These are phyloP conservation scores for Choloepus hoffmanni DNA, from an alignment of 2,113 vertebrate genomes.

Conservation along the genomic window DNA sequence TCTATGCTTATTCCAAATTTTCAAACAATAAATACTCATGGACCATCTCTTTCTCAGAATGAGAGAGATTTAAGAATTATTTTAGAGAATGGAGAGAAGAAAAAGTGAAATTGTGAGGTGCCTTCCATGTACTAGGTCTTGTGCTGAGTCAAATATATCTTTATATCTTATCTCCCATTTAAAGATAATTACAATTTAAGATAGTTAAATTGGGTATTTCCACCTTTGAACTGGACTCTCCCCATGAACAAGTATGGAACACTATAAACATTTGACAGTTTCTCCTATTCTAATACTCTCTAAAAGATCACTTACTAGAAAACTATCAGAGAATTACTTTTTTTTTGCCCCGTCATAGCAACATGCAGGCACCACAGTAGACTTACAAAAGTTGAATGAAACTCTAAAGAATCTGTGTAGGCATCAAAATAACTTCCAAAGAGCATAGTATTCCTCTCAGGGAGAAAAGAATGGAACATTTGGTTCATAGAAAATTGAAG, in stretches of 20 bases:
- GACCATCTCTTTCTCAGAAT: background rate
- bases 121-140: background rate
- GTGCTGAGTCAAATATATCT: background rate
- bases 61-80: background rate
- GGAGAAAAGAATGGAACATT: background rate
- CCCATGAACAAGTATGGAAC: background rate
- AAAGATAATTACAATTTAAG: background rate
- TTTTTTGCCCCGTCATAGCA: background rate
- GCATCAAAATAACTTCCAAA: background rate
- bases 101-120: background rate
- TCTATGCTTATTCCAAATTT: background rate
- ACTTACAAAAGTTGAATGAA: background rate
- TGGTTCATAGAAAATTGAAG: background rate
- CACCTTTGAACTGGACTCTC: background rate
- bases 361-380: background rate
- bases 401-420: background rate
- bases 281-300: background rate
- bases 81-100: background rate
- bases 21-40: background rate
- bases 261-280: background rate
- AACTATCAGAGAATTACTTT: background rate
- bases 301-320: constrained; percentile 20
- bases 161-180: constrained; percentile 12
- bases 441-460: background rate
- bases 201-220: background rate